Evolutionary conservation across 2,797 vertebrate species (phyloP).

Genomic region (Megalops cyprinoides): DNA sequence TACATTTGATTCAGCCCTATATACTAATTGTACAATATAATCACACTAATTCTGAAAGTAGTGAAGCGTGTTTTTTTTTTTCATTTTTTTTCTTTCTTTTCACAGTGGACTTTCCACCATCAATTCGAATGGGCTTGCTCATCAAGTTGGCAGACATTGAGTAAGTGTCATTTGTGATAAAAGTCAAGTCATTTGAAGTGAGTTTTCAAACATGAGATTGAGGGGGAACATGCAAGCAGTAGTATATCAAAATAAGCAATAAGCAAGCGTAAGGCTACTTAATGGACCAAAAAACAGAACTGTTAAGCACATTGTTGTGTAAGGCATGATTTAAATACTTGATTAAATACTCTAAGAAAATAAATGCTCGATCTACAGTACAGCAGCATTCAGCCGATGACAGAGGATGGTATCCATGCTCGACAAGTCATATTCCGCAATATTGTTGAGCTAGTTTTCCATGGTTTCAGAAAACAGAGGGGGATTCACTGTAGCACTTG

Average conservation of each 20-base stretch:
- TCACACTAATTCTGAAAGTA: background rate
- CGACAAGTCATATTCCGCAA: background rate
- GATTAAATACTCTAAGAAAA: background rate
- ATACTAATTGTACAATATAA: background rate
- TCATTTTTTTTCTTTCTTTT: conserved; percentile 15
- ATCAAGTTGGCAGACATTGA: conserved; percentile 93
- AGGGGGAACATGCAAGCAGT: too few relatives aligned
- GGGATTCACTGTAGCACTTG: background rate
- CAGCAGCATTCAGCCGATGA: background rate
- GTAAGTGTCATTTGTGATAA: conserved; percentile 72
- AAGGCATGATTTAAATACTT: background rate
- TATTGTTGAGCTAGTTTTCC: background rate
- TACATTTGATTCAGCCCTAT: background rate
- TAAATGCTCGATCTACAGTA: background rate
- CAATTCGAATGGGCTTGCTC: conserved; percentile 85
- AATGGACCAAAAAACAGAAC: too few relatives aligned
- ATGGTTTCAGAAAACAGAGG: background rate
- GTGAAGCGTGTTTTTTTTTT: background rate
- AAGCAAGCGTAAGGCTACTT: too few relatives aligned
- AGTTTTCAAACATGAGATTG: too few relatives aligned
- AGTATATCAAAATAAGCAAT: too few relatives aligned
- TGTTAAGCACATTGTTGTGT: background rate
- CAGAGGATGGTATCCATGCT: background rate
- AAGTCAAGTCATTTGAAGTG: too few relatives aligned
- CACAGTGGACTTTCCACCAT: conserved; percentile 89